These are phyloP conservation scores for Sciaenops ocellatus DNA, from an alignment of 2,797 vertebrate species.

Conservation along the genomic window DNA sequence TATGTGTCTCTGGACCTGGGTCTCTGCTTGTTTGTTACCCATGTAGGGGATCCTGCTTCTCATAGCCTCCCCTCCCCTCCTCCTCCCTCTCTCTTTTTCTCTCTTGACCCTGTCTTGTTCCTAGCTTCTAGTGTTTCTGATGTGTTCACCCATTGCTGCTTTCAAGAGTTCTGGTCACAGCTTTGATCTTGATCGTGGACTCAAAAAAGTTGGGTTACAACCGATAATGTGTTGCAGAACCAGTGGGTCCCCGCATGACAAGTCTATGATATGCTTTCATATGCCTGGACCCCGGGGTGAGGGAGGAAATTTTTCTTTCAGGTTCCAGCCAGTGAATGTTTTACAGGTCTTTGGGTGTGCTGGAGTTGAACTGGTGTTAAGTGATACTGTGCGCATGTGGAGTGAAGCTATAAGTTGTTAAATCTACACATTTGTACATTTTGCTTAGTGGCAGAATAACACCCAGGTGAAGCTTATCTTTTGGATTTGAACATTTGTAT, in stretches of 20 bases:
- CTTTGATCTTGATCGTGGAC: conserved; percentile 65
- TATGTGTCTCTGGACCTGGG: conserved; percentile 59
- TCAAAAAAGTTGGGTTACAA: conserved; percentile 54
- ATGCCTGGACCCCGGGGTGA: conserved; percentile 44
- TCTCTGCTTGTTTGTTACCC: conserved; percentile 67
- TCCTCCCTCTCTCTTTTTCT: conserved; percentile 1
- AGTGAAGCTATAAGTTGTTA: conserved; percentile 24
- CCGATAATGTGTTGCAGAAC: conserved; percentile 67
- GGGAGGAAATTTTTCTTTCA: conserved; percentile 55
- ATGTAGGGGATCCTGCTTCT: conserved; percentile 40
- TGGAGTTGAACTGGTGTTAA: conserved; percentile 40
- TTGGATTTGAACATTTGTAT: neutral
- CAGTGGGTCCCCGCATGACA: conserved; percentile 45
- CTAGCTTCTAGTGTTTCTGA: conserved; percentile 55
- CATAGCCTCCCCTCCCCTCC: neutral
- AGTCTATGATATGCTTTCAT: conserved; percentile 59
- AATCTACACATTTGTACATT: neutral
- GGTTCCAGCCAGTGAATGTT: conserved; percentile 42
- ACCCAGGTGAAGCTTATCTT: neutral
- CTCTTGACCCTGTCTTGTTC: conserved; percentile 57
- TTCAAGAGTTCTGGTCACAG: conserved; percentile 40
- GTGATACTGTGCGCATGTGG: conserved; percentile 34
- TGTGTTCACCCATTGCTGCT: conserved; percentile 44
- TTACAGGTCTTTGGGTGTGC: conserved; percentile 37
- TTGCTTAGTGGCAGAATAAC: neutral